Base-by-base conservation (phyloP, 2,797 vertebrate genomes). In the Enteromius afrohamiltoni region DNA sequence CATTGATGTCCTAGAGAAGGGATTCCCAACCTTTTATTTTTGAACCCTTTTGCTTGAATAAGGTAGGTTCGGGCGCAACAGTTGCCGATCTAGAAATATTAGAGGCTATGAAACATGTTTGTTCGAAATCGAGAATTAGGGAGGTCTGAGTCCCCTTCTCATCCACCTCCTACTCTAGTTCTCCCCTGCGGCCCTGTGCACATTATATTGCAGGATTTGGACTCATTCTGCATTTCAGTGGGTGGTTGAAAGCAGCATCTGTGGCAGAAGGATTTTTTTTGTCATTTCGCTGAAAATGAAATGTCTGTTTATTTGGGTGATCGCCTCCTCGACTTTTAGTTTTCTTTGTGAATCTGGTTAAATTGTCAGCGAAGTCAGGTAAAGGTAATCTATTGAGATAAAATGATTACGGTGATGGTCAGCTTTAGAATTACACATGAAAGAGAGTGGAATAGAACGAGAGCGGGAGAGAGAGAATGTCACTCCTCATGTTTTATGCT, bases 141-240 rank as follows among this genome's bases (percentile, higher is more conserved):
- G 31, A 23, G 26, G 13, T 47, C 40, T 37, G 42, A 60, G 23
- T 47, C 40, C 3, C 14, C 51, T 7, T 40, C 55, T 62, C 31
- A 4, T 40, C 34, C 34, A 26, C 55, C 76, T 31, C 40, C 60
- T 75, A 23, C 47, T 37, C 31, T 23, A 76, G 21, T 45, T 75
- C n/a, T 45, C 23, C 34, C 60, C 16, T 67, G 60, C 16, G n/a
- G 60, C 58, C 60, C 31, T 14, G n/a, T 21, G n/a, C 45, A 82
- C 60, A 42, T 26, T 26, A 64, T 82, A 19, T 62, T 75, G 14
- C 58, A 75, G 70, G 60, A 75, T 76, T 83, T 76, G 64, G n/a
- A 29, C 60, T 76, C 2, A 8, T 76, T 82, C 67, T 53, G 60
- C 60, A 67, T 77, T 55, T 83, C 49, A 69, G 81, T 83, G 13